Conservation (phyloP, 2,797 vertebrate genomes). For the Falco peregrinus region DNA sequence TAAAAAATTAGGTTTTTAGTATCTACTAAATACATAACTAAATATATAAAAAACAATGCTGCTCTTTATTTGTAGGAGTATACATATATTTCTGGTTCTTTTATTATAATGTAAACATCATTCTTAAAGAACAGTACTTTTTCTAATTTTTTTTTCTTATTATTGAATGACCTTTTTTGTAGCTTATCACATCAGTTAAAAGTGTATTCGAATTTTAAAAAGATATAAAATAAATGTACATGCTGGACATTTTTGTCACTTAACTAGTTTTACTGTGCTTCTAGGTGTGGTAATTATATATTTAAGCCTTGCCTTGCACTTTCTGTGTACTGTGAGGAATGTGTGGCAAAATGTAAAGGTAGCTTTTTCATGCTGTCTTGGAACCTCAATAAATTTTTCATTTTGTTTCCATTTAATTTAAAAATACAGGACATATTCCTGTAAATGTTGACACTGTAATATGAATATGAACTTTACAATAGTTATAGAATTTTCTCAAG, state of each 20-base stretch:
- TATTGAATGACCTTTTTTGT: neutral
- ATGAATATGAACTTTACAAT: neutral
- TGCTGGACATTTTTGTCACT: neutral
- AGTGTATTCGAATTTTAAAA: neutral
- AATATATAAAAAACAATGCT: neutral
- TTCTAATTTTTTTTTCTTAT: neutral
- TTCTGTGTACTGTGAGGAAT: neutral
- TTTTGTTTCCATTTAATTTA: neutral
- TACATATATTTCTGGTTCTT: neutral
- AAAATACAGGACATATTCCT: neutral
- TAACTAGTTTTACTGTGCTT: neutral
- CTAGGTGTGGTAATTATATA: neutral
- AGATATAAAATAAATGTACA: neutral
- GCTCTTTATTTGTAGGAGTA: neutral
- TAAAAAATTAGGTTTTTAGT: neutral
- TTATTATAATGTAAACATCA: neutral
- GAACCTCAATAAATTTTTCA: neutral
- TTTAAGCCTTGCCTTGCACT: neutral
- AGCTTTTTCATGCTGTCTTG: neutral
- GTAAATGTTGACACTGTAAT: neutral
- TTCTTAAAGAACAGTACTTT: neutral
- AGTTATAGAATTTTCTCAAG: neutral
- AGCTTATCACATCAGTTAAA: neutral
- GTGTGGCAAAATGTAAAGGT: neutral
- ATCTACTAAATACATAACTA: neutral